A percentile compares a stretch with the other conserved stretches of the same genome.
phyloP scores from a whole-genome alignment of 2,888 invertebrate species.

The Bombylius discolor region DNA sequence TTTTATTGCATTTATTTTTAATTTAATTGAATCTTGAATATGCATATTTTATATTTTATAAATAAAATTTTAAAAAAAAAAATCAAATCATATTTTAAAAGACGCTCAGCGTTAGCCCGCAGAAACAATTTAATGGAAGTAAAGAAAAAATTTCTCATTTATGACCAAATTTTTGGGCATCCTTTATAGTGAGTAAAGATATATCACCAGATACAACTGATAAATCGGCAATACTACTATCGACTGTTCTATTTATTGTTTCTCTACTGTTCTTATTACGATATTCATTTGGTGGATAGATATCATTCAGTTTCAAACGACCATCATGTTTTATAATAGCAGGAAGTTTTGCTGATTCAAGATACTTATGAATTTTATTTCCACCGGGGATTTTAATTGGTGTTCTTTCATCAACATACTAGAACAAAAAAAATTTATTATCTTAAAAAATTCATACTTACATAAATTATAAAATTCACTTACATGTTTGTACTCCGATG shows the following conservation, averaged over 20 bases:
- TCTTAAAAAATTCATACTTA: not conserved
- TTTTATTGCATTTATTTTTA: no score
- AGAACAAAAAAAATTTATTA: slow-evolving; percentile 2
- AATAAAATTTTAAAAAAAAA: no score
- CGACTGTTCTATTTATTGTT: slow-evolving; percentile 13
- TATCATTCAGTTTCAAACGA: not conserved
- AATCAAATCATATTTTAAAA: no score
- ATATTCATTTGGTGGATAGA: slow-evolving; percentile 3
- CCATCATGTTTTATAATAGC: slow-evolving; percentile 33
- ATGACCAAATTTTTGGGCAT: slow-evolving; percentile 20
- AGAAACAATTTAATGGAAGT: no score
- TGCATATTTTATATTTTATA: no score
- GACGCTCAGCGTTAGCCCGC: no score
- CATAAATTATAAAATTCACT: slow-evolving; percentile 8
- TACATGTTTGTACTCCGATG: slow-evolving; percentile 29
- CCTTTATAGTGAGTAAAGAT: slow-evolving; percentile 34
- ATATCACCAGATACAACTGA: slow-evolving; percentile 34
- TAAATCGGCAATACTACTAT: slow-evolving; percentile 32
- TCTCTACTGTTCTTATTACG: not conserved
- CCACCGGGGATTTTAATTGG: slow-evolving; percentile 31
- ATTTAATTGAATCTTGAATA: no score
- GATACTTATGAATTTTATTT: slow-evolving; percentile 28
- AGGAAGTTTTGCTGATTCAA: slow-evolving; percentile 26
- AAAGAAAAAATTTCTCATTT: no score
- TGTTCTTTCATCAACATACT: slow-evolving; percentile 32